Conservation (phyloP, 2,113 vertebrate species). For the Fregetta grallaria region DNA sequence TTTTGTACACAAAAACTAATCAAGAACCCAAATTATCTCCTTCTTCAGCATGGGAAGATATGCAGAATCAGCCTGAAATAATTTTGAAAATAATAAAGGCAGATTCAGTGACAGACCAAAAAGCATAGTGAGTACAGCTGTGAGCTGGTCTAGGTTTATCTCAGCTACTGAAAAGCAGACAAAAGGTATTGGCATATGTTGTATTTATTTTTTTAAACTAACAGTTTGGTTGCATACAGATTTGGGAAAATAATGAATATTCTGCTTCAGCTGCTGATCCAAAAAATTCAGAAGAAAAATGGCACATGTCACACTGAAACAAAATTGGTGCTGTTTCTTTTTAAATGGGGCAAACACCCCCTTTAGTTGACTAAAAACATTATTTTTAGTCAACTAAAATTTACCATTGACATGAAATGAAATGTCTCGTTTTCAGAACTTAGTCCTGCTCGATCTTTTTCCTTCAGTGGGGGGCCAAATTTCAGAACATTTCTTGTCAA, state of each 20-base stretch:
- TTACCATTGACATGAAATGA: neutral
- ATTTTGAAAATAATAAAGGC: neutral
- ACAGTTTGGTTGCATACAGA: neutral
- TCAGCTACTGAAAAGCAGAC: slow-evolving; percentile 30
- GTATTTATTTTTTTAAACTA: neutral
- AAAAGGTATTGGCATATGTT: slow-evolving; percentile 31
- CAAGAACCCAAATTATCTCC: slow-evolving; percentile 46
- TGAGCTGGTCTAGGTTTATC: slow-evolving; percentile 44
- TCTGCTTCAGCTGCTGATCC: slow-evolving; percentile 31
- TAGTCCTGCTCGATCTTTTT: neutral
- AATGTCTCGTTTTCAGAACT: neutral
- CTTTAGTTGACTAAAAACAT: neutral
- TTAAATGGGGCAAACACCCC: neutral
- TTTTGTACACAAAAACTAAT: slow-evolving; percentile 64
- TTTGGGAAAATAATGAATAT: slow-evolving; percentile 23
- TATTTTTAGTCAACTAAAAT: slow-evolving; percentile 22
- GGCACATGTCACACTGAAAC: neutral
- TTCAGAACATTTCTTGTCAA: neutral
- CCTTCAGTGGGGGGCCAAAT: neutral
- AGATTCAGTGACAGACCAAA: slow-evolving; percentile 14
- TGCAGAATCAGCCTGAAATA: slow-evolving; percentile 50
- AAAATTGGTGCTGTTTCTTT: neutral
- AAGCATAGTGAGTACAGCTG: slow-evolving; percentile 22
- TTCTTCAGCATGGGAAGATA: slow-evolving; percentile 13
- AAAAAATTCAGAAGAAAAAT: slow-evolving; percentile 2